These are phyloP conservation scores for Ichneumoninae sp. DNA, from an alignment of 2,888 invertebrate species.

Conservation along the genomic window DNA sequence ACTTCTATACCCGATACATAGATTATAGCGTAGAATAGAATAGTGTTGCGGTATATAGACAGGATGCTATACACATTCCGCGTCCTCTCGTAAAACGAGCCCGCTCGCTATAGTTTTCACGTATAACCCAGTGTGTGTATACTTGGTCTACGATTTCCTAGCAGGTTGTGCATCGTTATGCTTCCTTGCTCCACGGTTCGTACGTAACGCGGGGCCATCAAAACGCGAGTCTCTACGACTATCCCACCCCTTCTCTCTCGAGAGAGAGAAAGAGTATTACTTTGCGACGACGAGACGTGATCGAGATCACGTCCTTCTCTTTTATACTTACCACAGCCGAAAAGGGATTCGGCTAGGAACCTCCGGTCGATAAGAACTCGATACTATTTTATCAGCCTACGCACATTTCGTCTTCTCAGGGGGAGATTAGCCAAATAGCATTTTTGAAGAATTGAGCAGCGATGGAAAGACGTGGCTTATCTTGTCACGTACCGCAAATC, in stretches of 20 bases:
- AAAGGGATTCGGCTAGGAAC: slow-evolving; percentile 33
- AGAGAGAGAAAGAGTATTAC: slow-evolving; percentile 13
- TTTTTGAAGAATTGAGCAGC: neutral
- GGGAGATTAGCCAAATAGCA: neutral
- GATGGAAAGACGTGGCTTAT: too few relatives aligned
- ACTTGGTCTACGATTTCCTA: slow-evolving; percentile 43
- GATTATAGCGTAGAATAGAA: slow-evolving; percentile 37
- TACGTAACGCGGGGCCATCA: slow-evolving; percentile 49
- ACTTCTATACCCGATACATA: slow-evolving; percentile 47
- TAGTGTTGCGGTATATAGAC: slow-evolving; percentile 29
- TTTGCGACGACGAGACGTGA: slow-evolving; percentile 24
- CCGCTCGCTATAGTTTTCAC: slow-evolving; percentile 35
- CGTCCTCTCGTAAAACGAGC: slow-evolving; percentile 67
- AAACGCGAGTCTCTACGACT: slow-evolving; percentile 52
- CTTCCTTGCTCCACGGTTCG: slow-evolving; percentile 21
- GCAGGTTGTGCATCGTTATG: slow-evolving; percentile 37
- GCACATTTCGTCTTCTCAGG: neutral
- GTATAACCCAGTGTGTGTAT: slow-evolving; percentile 25
- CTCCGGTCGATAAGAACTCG: slow-evolving; percentile 49
- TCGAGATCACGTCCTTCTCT: slow-evolving; percentile 60
- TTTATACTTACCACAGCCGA: slow-evolving; percentile 32
- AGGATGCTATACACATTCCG: slow-evolving; percentile 47
- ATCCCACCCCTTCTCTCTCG: neutral
- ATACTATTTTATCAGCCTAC: slow-evolving; percentile 32
- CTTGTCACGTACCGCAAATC: too few relatives aligned